phyloP scores from a whole-genome alignment of 2,113 vertebrate genomes.

The Serranochromis macrocephalus region DNA sequence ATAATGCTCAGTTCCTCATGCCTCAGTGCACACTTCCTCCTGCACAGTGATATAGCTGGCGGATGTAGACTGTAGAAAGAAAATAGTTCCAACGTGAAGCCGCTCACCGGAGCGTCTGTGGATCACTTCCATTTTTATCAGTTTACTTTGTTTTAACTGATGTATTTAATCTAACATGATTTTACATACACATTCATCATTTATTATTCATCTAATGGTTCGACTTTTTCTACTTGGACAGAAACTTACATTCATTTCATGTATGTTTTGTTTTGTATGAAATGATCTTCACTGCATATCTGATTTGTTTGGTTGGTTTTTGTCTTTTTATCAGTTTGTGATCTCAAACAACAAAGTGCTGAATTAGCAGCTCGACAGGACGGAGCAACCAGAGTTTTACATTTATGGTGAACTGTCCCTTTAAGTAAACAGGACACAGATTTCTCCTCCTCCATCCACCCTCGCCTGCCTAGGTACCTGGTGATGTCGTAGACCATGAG shows the following conservation, averaged over 20 bases:
- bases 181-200: neutral
- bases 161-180: neutral
- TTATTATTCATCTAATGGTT: neutral
- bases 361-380: neutral
- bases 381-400: neutral
- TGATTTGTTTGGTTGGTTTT: neutral
- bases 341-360: neutral
- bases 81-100: neutral
- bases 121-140: neutral
- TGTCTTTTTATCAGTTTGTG: neutral
- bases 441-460: neutral
- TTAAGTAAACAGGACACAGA: neutral
- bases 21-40: neutral
- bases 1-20: neutral
- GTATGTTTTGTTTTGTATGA: neutral
- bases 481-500: constrained; percentile 99
- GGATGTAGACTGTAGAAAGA: neutral
- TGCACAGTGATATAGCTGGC: accelerated
- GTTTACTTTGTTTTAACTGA: neutral
- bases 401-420: neutral
- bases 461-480: constrained; percentile 72
- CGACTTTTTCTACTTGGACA: neutral
- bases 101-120: neutral
- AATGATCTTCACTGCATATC: neutral
- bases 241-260: neutral